Evolutionary conservation across 2,888 invertebrate species (phyloP).

Genomic region (Heliconius sara): DNA sequence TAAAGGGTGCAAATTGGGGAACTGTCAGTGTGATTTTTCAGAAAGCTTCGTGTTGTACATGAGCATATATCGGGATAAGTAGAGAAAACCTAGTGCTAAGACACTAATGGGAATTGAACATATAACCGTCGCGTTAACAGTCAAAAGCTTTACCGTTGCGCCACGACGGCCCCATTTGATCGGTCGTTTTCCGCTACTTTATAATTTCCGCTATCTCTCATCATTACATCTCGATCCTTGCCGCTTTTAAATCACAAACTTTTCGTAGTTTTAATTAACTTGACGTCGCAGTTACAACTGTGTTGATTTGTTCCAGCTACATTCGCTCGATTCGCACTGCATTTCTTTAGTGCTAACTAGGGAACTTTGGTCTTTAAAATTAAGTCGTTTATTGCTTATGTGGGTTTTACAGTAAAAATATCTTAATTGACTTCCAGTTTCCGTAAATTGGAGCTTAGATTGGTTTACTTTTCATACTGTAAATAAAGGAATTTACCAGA

Average conservation of each 20-base stretch:
- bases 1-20: not conserved
- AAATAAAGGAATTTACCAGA: not conserved
- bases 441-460: not conserved
- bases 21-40: no score
- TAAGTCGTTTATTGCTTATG: slow-evolving; percentile 36
- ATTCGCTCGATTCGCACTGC: slow-evolving; percentile 49
- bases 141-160: no score
- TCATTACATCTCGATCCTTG: slow-evolving; percentile 34
- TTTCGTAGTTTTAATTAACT: slow-evolving; percentile 82
- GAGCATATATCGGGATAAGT: no score
- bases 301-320: slow-evolving; percentile 68
- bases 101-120: no score
- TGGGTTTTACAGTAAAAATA: slow-evolving; percentile 31
- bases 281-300: slow-evolving; percentile 77
- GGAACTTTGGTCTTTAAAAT: slow-evolving; percentile 43
- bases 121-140: no score
- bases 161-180: not conserved
- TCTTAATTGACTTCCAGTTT: slow-evolving; percentile 20
- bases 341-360: slow-evolving; percentile 50
- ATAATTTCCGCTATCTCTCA: slow-evolving; percentile 29
- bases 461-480: not conserved
- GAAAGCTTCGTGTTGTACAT: no score
- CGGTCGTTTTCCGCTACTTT: not conserved
- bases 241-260: slow-evolving; percentile 76
- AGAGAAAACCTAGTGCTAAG: no score